Percentiles rank a stretch among this genome's conserved stretches.
Evolutionary conservation across 2,113 vertebrate species (phyloP).

Genomic region (Eulemur rufifrons): DNA sequence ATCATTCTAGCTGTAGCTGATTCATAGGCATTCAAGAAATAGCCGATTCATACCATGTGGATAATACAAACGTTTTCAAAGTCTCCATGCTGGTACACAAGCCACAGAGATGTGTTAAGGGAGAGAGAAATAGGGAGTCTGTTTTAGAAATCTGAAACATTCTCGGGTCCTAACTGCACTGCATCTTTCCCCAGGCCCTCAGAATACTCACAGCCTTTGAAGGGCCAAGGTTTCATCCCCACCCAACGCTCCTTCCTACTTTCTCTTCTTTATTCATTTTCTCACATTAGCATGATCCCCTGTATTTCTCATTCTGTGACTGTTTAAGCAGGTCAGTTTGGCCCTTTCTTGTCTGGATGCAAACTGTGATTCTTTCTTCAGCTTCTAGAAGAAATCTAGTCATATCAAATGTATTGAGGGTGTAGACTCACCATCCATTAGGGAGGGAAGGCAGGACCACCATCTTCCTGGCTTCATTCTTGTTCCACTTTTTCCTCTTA

Average conservation of each 20-base stretch:
- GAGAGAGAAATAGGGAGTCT: neutral
- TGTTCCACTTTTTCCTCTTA: neutral
- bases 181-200: neutral
- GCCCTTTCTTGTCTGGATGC: neutral
- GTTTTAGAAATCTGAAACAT: neutral
- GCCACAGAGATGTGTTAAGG: neutral
- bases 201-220: neutral
- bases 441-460: accelerated
- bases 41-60: neutral
- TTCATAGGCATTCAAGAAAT: neutral
- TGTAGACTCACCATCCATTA: neutral
- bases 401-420: neutral
- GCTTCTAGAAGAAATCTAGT: neutral
- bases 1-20: neutral
- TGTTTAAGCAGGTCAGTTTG: neutral
- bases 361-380: neutral
- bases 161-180: neutral
- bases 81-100: neutral
- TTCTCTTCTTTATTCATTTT: neutral
- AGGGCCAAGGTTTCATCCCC: neutral
- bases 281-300: neutral
- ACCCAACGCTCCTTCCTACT: neutral
- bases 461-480: neutral
- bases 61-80: constrained; percentile 6
- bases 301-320: neutral